Evolutionary conservation across 2,113 vertebrate species (phyloP), one percentile per base, ranked within the genome.

Genomic region (Nesospiza acunhae): DNA sequence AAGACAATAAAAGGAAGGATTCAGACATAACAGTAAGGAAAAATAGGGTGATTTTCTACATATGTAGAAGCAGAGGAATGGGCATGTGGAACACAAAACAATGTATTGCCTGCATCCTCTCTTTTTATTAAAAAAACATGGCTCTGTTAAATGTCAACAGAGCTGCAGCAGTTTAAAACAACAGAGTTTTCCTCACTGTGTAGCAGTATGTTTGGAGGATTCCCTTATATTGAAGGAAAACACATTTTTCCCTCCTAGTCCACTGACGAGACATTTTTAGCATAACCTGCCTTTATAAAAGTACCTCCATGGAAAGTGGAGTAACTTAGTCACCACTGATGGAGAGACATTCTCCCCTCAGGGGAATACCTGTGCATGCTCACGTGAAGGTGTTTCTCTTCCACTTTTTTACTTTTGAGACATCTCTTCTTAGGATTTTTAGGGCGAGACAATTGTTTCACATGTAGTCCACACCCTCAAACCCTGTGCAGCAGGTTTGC

Each of bases 381-480:
- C 3, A 23, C 3, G 3, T 5, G 19, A 68, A 84, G 24, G 13
- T 15, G 24, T 77, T 50, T 91, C 42, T 69, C 24, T 55, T 86
- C 11, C 1, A 11, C 13, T 20, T 9, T 52, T 59, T 80, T 69
- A 27, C 59, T 77, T 86, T 56, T 80, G 39, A 83, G 42, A 46
- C 59, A 50, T 11, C 15, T n/a, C 58, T 15, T 81, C 82, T 44
- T 12, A 14, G 47, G 15, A 16, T 23, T 53, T 90, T 74, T 49
- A 31, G 55, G 6, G 7, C 46, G 31, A 53, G 15, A 44, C 5
- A 56, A 33, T 18, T 2, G 0, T 33, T 28, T 33, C 50, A 22
- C 16, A 66, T 13, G 11, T n/a, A 59, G 33, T 7, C 28, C 35
- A 22, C 2, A 3, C 19, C 27, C 14, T 35, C 0, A 0, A 66